Evolutionary conservation across 64 coral and sea anemone genomes (phyloP).

Genomic region (Montipora capricornis): DNA sequence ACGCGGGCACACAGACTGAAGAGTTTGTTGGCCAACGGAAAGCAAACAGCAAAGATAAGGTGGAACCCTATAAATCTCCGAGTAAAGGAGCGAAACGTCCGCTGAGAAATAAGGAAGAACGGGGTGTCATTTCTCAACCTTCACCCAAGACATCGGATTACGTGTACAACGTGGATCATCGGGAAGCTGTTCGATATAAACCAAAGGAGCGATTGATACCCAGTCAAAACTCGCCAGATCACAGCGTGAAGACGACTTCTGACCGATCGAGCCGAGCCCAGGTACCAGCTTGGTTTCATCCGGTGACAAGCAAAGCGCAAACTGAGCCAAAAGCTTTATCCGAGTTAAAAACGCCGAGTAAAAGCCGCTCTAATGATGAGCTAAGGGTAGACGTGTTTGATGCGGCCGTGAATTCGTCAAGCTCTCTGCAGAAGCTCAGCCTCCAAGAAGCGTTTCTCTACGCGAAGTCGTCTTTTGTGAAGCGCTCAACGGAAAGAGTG

Average conservation of each 20-base stretch:
- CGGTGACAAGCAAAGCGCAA: constrained; percentile 73
- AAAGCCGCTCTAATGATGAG: constrained; percentile 45
- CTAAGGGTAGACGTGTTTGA: constrained; percentile 57
- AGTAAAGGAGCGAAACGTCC: not conserved
- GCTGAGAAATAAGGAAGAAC: constrained; percentile 7
- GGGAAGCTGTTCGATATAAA: not conserved
- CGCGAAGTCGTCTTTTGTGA: constrained; percentile 80
- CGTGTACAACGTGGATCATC: not conserved
- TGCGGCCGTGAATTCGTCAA: constrained; percentile 54
- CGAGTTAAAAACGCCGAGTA: constrained; percentile 19
- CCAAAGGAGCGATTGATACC: constrained; percentile 46
- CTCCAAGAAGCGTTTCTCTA: constrained; percentile 94
- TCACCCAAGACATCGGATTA: constrained; percentile 14
- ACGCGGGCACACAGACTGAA: constrained; percentile 25
- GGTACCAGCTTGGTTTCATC: constrained; percentile 82
- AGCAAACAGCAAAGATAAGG: not conserved
- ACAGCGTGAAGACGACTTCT: not conserved
- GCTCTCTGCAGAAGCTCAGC: constrained; percentile 75
- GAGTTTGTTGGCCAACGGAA: not conserved
- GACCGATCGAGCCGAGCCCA: constrained; percentile 28
- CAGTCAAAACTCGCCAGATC: constrained; percentile 63
- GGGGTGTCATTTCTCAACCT: constrained; percentile 29
- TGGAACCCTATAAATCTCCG: not conserved
- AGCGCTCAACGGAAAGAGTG: constrained; percentile 81
- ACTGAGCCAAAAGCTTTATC: constrained; percentile 12